Evolutionary conservation across 2,888 invertebrate genomes (phyloP).

Genomic region (Ferdinandea cuprea): DNA sequence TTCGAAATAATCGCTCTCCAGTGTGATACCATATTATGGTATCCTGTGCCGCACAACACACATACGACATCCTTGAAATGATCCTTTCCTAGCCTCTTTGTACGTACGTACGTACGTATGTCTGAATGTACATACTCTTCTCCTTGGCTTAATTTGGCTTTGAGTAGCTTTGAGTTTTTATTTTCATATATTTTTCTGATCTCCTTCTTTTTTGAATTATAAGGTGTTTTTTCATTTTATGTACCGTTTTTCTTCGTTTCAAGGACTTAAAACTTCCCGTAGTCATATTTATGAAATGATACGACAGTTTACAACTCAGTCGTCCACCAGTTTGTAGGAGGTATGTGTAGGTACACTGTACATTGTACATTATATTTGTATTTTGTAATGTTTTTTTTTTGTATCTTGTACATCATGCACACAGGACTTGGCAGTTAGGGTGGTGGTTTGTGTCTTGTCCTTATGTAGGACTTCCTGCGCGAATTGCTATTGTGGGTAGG

Average conservation of each 20-base stretch:
- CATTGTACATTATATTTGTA: too few species aligned
- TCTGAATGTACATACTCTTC: conserved; percentile 31
- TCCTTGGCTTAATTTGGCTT: conserved; percentile 48
- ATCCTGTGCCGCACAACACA: conserved; percentile 27
- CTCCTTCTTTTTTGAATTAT: conserved; percentile 10
- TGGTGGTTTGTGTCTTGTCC: conserved; percentile 5
- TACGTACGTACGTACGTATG: too few species aligned
- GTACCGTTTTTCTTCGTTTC: conserved; percentile 46
- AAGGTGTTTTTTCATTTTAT: conserved; percentile 40
- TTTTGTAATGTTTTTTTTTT: conserved; percentile 12
- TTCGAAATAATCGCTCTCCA: conserved; percentile 39
- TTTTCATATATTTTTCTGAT: neutral
- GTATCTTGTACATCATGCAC: conserved; percentile 23
- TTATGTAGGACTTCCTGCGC: conserved; percentile 53
- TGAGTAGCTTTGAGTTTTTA: conserved; percentile 57
- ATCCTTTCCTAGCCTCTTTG: conserved; percentile 12
- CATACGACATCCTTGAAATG: conserved; percentile 27
- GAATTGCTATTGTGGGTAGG: conserved; percentile 39
- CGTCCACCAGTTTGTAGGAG: conserved; percentile 5
- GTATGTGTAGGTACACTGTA: neutral
- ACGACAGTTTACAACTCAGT: conserved; percentile 46
- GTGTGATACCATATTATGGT: conserved; percentile 47
- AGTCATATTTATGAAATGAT: conserved; percentile 57
- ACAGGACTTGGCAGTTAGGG: conserved; percentile 4
- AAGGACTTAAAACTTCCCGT: conserved; percentile 64